A percentile compares a stretch with the other conserved stretches of the same genome.
These are phyloP conservation scores for Pyrocoelia pectoralis DNA, from an alignment of 2,888 invertebrate species.

Conservation along the genomic window DNA sequence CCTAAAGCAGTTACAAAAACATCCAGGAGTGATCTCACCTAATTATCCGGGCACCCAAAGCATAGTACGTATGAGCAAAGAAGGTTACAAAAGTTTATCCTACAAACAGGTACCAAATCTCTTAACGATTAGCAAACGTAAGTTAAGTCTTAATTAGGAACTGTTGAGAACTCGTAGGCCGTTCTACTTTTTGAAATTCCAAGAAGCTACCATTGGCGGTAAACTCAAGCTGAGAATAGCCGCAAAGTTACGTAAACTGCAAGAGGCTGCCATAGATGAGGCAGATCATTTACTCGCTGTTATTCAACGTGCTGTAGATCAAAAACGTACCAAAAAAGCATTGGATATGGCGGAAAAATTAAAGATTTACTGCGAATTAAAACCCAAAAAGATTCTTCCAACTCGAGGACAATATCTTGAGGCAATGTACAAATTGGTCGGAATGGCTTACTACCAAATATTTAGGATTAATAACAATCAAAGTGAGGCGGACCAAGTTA, in stretches of 20 bases:
- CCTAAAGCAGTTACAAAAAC: slow-evolving; percentile 51
- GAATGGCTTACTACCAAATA: slow-evolving; percentile 57
- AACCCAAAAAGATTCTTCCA: slow-evolving; percentile 56
- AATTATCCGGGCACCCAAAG: slow-evolving; percentile 53
- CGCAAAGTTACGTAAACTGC: slow-evolving; percentile 50
- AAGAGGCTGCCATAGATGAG: slow-evolving; percentile 53
- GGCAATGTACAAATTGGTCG: slow-evolving; percentile 57
- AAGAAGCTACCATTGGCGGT: slow-evolving; percentile 52
- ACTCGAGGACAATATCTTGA: slow-evolving; percentile 55
- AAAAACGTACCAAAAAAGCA: slow-evolving; percentile 40
- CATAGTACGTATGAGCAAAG: slow-evolving; percentile 49
- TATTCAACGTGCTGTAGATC: slow-evolving; percentile 51
- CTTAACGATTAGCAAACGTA: not conserved
- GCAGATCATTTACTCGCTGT: slow-evolving; percentile 55
- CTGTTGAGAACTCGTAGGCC: slow-evolving; percentile 59
- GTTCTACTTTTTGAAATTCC: slow-evolving; percentile 59
- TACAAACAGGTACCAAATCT: slow-evolving; percentile 51
- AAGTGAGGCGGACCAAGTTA: slow-evolving; percentile 46
- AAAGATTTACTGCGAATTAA: slow-evolving; percentile 57
- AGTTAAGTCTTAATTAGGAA: slow-evolving; percentile 49
- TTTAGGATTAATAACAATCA: slow-evolving; percentile 55
- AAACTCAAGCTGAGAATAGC: slow-evolving; percentile 49
- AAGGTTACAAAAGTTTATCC: slow-evolving; percentile 52
- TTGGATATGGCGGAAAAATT: slow-evolving; percentile 56
- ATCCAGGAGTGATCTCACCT: slow-evolving; percentile 53